Base-by-base conservation (phyloP, 2,797 vertebrate species). In the Semotilus atromaculatus region DNA sequence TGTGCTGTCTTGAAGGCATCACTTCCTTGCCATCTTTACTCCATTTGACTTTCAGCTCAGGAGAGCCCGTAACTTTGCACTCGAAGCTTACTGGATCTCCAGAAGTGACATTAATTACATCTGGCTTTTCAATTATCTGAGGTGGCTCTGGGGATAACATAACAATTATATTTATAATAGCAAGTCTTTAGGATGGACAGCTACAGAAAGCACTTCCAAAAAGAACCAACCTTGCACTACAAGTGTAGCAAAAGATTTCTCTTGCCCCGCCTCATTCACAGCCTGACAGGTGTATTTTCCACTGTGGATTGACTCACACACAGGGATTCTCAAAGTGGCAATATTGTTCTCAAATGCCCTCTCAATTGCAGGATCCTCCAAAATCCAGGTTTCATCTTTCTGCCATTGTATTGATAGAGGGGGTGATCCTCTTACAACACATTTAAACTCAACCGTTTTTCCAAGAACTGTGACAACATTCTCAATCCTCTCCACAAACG, bases 241-340 rank as follows among this genome's bases (percentile, higher is more conserved):
- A 82, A 99, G 96, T 85, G 94, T 95, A 86, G 97, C 97, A 88
- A 96, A 97, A 86, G 97, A 99, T 86, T 96, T 97, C 58, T 97
- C 97, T 76, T 94, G 34, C 3, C 98, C 98, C 18, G 98, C 98
- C 86, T 99, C 97, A 0, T 99, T 99, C 75, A 96, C 93, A 91
- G 97, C 97, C 92, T 99, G 98, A 87, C 98, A 99, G 14, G 96
- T 97, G 38, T 99, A 99, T 90, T 96, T 97, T 51, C 98, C 98
- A 67, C 95, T 92, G 87, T 99, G 96, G 36, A 90, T 88, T 0
- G 93, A 94, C 84, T 98, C 95, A 87, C 97, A 96, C n/a, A 91
- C 90, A 76, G 87, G 86, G 88, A 99, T 96, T 88, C 93, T 95
- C 81, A 99, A 94, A 11, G 91, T 95, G 21, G 98, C 97, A 85